These are phyloP conservation scores for Peromyscus aztecus DNA, from an alignment of 2,797 vertebrate genomes.

Conservation along the genomic window DNA sequence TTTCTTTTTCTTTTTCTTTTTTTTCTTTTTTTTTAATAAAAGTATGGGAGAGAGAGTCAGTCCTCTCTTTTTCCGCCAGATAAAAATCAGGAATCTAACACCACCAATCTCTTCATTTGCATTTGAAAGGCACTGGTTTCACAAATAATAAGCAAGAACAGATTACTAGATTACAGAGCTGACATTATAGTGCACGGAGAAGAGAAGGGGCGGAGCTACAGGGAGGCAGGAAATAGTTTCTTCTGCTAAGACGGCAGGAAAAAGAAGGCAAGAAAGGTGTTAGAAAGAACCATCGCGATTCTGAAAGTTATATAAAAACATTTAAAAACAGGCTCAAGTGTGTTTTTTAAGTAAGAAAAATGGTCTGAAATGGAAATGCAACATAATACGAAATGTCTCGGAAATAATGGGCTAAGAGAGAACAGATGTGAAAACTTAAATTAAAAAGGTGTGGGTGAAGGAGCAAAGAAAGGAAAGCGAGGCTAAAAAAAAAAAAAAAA, in stretches of 20 bases:
- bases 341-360: slow-evolving; percentile 77
- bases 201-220: not conserved
- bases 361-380: slow-evolving; percentile 79
- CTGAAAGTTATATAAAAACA: slow-evolving; percentile 56
- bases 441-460: slow-evolving; percentile 80
- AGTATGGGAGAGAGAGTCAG: not conserved
- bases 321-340: slow-evolving; percentile 59
- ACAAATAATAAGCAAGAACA: slow-evolving; percentile 64
- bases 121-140: slow-evolving; percentile 64
- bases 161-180: slow-evolving; percentile 61
- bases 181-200: not conserved
- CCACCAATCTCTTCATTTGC: slow-evolving; percentile 22
- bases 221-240: slow-evolving; percentile 21
- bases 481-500: slow-evolving; percentile 60
- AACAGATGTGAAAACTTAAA: slow-evolving; percentile 84
- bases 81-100: slow-evolving; percentile 67
- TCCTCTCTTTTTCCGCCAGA: not conserved
- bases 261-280: slow-evolving; percentile 71
- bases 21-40: not conserved
- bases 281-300: slow-evolving; percentile 56
- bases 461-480: slow-evolving; percentile 59
- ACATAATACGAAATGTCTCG: slow-evolving; percentile 80
- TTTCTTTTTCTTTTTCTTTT: too few relatives aligned
- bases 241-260: slow-evolving; percentile 59
- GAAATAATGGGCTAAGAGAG: slow-evolving; percentile 80